Evolutionary conservation across 2,797 vertebrate genomes (phyloP).

Genomic region (Sebastes miniatus): DNA sequence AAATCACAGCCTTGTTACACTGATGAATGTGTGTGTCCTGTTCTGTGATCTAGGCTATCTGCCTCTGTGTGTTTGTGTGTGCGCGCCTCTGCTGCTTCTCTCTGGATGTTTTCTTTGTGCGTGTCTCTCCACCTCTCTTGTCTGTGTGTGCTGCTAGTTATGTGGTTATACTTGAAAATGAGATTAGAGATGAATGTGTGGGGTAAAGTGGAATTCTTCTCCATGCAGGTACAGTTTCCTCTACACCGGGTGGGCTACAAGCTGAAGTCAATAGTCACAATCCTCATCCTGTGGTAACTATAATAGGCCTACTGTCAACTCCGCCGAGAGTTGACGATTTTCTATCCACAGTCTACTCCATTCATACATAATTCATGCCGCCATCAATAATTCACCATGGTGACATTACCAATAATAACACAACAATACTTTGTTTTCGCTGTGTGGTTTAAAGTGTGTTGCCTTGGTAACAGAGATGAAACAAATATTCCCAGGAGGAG

Average conservation of each 20-base stretch:
- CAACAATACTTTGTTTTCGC: conserved; percentile 83
- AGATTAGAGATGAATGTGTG: conserved; percentile 55
- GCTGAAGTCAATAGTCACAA: conserved; percentile 69
- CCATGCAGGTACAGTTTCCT: conserved; percentile 55
- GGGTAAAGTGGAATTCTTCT: conserved; percentile 58
- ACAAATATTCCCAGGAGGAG: conserved; percentile 81
- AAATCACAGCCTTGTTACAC: conserved; percentile 85
- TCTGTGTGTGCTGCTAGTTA: conserved; percentile 27
- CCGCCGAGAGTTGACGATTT: conserved; percentile 74
- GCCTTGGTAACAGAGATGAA: conserved; percentile 82
- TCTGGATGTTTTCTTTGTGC: conserved; percentile 62
- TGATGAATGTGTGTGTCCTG: conserved; percentile 80
- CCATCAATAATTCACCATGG: conserved; percentile 83
- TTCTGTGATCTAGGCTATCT: conserved; percentile 77
- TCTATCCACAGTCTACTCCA: conserved; percentile 73
- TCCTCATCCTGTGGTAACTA: conserved; percentile 69
- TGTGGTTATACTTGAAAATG: conserved; percentile 50
- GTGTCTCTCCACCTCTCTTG: conserved; percentile 18
- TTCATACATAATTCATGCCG: conserved; percentile 78
- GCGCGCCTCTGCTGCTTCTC: conserved; percentile 36
- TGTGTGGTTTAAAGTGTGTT: conserved; percentile 77
- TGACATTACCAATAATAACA: conserved; percentile 85
- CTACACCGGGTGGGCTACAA: conserved; percentile 51
- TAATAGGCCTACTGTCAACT: conserved; percentile 74
- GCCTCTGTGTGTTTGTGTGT: conserved; percentile 63